Base-by-base conservation (phyloP, 2,113 vertebrate genomes). In the Aix galericulata region DNA sequence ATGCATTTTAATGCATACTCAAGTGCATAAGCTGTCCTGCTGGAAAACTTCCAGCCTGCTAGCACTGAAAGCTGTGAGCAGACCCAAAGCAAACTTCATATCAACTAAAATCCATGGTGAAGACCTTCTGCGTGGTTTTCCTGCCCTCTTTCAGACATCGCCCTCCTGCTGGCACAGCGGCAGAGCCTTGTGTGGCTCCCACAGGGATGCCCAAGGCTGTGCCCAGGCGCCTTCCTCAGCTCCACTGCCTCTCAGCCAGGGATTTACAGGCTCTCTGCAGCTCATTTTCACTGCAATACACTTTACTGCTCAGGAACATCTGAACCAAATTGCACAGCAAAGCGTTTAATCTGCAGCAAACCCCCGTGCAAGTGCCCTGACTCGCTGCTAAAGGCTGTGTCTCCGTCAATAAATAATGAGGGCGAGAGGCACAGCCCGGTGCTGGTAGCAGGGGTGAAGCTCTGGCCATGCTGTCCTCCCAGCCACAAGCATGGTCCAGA, bases 381-480 rank as follows among this genome's bases (percentile, higher is more conserved):
- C 44, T 71, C 12, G 2, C 52, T 16, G 50, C 50, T 38, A 4
- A 31, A 40, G 42, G 42, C 56, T 36, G 23, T 3, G 36, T 26
- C 22, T 78, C n/a, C 7, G 11, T 11, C 40, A 25, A 17, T 23
- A 40, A 53, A 22, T 48, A 20, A 27, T 23, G 44, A 34, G 22
- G 12, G 22, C 21, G 74, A 66, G 50, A 58, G 63, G 42, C 32
- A 23, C 27, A 80, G 5, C 23, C 11, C 17, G 20, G 46, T 1
- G 0, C 1, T 0, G 2, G 16, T 31, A 18, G 55, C 8, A 20
- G 27, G 16, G 36, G 7, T 14, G 50, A 58, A 58, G 63, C 63
- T 82, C 71, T 44, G 56, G 26, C 34, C 40, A 0, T 62, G 46
- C 10, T 42, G 12, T 27, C 34, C 34, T 42, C 40, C 40, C 56